Base-by-base conservation (phyloP, 2,888 invertebrate species). In the Drosophila melanosoma region DNA sequence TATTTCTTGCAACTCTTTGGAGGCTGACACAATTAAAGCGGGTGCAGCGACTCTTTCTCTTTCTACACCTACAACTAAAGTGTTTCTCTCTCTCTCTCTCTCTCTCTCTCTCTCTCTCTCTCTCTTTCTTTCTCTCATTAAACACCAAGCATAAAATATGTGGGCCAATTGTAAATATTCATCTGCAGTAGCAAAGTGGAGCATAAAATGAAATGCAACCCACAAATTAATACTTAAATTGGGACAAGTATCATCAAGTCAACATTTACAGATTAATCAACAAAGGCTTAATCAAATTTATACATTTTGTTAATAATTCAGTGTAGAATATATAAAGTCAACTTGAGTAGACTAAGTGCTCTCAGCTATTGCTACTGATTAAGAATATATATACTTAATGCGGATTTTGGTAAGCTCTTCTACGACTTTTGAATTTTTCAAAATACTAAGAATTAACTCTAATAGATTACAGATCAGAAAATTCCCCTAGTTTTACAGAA, bases 21-120 rank as follows among this genome's bases (percentile, higher is more conserved):
- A 49, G 57, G 20, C 68, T 73, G 66, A 59, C 79, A 74, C 82
- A 79, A 79, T 79, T 82, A 74, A 64, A 26, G 62, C 40, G 38
- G 49, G 20, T 36, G 20, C 23, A 45, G 51, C 56, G 54, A 2
- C 6, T 20, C 17, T 26, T 40, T 32, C 15, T 10, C 7, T 5
- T 20, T 4, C 38, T 56, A 6, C n/a, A 8, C 1, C 32, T 20
- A n/a, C 23, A 12, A 7, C 15, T 23, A 1, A 1, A 26, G 2
- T 26, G 0, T 6, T 0, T 29, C 29, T 29, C 5, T 29, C 29
- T 29, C 29, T 6, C 6, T 29, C 6, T 29, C 29, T 29, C 6
- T 29, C 29, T 29, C 29, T 6, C 29, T 29, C 29, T 29, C 5
- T 0, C 4, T 26, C 5, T 26, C 26, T 26, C 26, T 26, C 26